Conservation (phyloP, 2,888 invertebrate species). For the Tipula confusa region DNA sequence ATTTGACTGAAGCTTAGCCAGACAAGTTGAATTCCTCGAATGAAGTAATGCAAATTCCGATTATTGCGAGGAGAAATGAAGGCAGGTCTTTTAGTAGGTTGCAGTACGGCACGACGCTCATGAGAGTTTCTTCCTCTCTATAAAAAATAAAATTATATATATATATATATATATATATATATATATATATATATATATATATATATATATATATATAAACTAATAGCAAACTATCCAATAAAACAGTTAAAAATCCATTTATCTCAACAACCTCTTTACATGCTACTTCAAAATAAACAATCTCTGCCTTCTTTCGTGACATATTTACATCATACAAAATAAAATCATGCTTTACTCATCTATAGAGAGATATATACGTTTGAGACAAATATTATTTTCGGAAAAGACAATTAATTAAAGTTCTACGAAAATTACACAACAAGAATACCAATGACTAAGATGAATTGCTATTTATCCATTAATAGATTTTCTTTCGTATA, state of each 20-base stretch:
- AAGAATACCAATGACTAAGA: background rate
- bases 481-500: background rate
- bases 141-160: no score
- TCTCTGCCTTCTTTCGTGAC: background rate
- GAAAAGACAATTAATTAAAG: conserved; percentile 1
- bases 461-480: background rate
- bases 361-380: background rate
- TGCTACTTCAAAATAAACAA: background rate
- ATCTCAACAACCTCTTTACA: background rate
- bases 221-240: no score
- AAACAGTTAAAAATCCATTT: background rate
- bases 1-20: no score
- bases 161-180: no score
- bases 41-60: no score
- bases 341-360: background rate
- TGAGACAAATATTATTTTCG: background rate
- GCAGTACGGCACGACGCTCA: no score
- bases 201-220: no score
- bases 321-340: background rate
- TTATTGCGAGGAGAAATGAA: no score
- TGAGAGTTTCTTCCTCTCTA: no score
- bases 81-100: no score
- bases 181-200: no score
- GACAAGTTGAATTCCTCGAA: no score
- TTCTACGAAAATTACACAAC: background rate